These are phyloP conservation scores for Tinea trinotella DNA, from an alignment of 2,888 invertebrate species.

Conservation along the genomic window DNA sequence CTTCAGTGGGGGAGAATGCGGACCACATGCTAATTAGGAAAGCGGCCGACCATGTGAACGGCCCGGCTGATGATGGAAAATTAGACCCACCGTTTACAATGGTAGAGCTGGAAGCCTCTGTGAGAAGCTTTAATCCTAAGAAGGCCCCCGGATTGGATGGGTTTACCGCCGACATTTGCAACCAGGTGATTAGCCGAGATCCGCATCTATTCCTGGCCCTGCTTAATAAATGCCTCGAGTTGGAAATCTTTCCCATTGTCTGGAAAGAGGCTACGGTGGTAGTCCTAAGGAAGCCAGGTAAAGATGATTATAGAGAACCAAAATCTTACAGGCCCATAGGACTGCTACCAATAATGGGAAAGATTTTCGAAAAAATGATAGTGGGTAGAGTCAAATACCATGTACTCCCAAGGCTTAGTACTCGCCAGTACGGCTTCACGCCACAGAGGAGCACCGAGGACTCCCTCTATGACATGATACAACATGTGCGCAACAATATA, in stretches of 20 bases:
- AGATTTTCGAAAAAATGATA: slow-evolving; percentile 19
- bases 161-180: slow-evolving; percentile 22
- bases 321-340: slow-evolving; percentile 21
- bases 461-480: slow-evolving; percentile 13
- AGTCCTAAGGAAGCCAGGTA: slow-evolving; percentile 22
- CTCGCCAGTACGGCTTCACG: slow-evolving; percentile 19
- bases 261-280: slow-evolving; percentile 23
- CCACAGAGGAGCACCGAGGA: slow-evolving; percentile 19
- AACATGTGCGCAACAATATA: background rate
- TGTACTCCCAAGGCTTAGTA: background rate
- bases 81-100: slow-evolving; percentile 20
- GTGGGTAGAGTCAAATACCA: slow-evolving; percentile 5
- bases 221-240: slow-evolving; percentile 19
- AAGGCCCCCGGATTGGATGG: slow-evolving; percentile 22
- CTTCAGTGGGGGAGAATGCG: background rate
- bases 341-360: slow-evolving; percentile 18
- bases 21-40: background rate
- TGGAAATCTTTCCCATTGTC: slow-evolving; percentile 18
- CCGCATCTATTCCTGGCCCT: slow-evolving; percentile 18
- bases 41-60: background rate
- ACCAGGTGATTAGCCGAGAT: too few species aligned
- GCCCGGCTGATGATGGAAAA: background rate
- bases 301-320: slow-evolving; percentile 17
- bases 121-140: slow-evolving; percentile 18
- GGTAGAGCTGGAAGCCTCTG: slow-evolving; percentile 1